A percentile compares a stretch with the other conserved stretches of the same genome.
These are phyloP conservation scores for Ptychochromis oligacanthus DNA, from an alignment of 2,113 vertebrate species.

Conservation along the genomic window DNA sequence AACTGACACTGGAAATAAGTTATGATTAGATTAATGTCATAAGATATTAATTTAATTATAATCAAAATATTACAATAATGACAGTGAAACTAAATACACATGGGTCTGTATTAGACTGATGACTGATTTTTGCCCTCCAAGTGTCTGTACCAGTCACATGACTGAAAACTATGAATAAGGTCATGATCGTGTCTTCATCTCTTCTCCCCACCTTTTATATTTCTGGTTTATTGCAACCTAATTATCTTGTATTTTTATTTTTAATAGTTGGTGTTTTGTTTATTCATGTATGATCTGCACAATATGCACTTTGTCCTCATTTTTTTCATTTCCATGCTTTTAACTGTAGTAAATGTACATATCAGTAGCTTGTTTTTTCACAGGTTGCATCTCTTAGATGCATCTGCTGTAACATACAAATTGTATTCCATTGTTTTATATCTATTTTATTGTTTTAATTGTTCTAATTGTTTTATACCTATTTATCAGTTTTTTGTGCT, in stretches of 20 bases:
- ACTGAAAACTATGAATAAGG: neutral
- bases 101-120: no score
- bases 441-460: no score
- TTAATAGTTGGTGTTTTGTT: neutral
- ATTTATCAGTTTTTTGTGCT: no score
- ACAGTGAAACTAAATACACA: neutral
- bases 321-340: no score
- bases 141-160: neutral
- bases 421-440: no score
- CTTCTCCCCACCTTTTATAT: no score
- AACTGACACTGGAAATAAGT: neutral
- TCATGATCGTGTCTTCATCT: no score
- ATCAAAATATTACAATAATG: neutral
- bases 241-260: neutral
- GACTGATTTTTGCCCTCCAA: neutral
- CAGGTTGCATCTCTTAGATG: neutral
- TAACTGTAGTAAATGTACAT: no score
- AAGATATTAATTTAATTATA: neutral
- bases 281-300: neutral
- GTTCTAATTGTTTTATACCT: no score
- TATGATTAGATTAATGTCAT: neutral
- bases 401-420: neutral
- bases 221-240: neutral
- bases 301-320: neutral
- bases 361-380: no score